Base-by-base conservation (phyloP, 2,888 invertebrate species). In the Pyrocoelia pectoralis region DNA sequence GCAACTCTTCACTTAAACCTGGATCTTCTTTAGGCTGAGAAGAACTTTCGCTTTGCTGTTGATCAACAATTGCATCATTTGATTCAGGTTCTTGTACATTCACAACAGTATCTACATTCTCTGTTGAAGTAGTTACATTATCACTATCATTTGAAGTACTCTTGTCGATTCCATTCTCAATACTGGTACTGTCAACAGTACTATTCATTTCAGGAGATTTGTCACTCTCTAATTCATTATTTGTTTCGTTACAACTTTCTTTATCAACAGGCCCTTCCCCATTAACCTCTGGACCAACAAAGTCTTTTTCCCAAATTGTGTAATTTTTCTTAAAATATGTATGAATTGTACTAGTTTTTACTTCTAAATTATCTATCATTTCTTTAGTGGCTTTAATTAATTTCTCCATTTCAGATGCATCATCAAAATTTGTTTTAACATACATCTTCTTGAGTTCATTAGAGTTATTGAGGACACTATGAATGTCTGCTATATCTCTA, bases 341-440 rank as follows among this genome's bases (percentile, higher is more conserved):
- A 52, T 68, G 66, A 40, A 72, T 53, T 40, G 63, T 56, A 1
- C 50, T 38, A 29, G 68, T 61, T 28, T 69, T 55, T 5, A 58
- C 48, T 38, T 60, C 56, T 13, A 73, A 61, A 18, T 54, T 40
- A 40, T 68, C 65, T 17, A 73, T 61, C 19, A 70, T 14, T n/a
- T 15, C 56, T 66, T 72, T 70, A 2, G 70, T 70, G 40, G 61
- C 54, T 28, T 70, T 60, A 3, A 70, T 56, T 29, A 70, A 40
- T 10, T 61, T 59, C n/a, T 65, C 48, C 3, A 53, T 17, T 40
- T 56, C 59, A n/a, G 43, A 9, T 17, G 53, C 50, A 56, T 68
- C 33, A 15, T 66, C 56, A n/a, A 63, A 53, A 48, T 69, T 55
- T 6, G 61, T 12, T 24, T 55, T 29, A 8, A 52, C 38, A 40